Evolutionary conservation across 1,140 invertebrate genomes (phyloP), one percentile per base, ranked within the genome.

Genomic region (Heliconius congener): DNA sequence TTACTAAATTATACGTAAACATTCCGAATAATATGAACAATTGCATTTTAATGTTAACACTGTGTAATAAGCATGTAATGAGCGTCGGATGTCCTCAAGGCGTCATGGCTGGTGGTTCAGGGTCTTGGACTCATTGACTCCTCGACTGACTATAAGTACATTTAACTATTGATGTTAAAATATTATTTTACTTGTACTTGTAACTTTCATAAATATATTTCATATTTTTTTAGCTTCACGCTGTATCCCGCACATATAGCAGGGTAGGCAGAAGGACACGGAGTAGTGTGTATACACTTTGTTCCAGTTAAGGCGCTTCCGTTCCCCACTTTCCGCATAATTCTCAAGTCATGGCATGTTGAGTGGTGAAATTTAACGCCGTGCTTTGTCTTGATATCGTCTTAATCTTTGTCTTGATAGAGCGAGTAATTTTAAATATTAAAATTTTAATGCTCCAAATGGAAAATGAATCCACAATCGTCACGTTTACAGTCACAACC

Each of bases 71-170:
- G 73, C 77, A 71, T 77, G 55, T 85, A 84, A 81, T 77, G 39
- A 77, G 85, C 81, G 82, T 86, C 86, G 87, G 88, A 89, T 88
- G 87, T 88, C 86, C 85, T 87, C 86, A 91, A 89, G 86, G 85
- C 78, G 79, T 83, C 80, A 85, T 80, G 78, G 42, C n/a, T 73
- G 60, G 8, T 80, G 78, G 46, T 50, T 76, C 70, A 80, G 74
- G 70, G 78, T 74, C 74, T 80, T 76, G 71, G 74, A 66, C n/a
- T 66, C 16, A 4, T 13, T 66, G 60, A 27, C 52, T 16, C 2
- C 34, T 37, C 52, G 3, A 71, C 42, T 37, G 73, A 80, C 73
- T 27, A 71, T 74, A 50, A n/a, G 57, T 74, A 75, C 66, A 71
- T 75, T 79, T 39, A 4, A 74, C 39, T 73, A 66, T 72, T 80